Conservation (phyloP, 1,140 invertebrate species). For the Druon quercuslanigerum region DNA sequence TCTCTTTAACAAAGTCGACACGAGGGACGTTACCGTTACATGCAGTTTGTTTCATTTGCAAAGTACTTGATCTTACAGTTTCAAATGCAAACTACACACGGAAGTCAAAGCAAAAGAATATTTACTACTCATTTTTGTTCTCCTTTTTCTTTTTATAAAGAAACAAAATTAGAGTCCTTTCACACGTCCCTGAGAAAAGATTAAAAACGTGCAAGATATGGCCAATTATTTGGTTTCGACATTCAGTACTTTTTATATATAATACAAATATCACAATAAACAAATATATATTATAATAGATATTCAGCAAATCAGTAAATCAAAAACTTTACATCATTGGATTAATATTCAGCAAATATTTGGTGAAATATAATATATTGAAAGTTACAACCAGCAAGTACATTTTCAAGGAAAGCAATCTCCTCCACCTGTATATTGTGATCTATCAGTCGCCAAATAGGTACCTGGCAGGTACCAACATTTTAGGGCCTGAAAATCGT, state of each 20-base stretch:
- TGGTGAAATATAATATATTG: too few relatives aligned
- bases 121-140: neutral
- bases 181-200: too few relatives aligned
- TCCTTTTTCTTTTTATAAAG: neutral
- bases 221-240: too few relatives aligned
- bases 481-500: neutral
- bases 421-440: neutral
- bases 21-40: conserved; percentile 37
- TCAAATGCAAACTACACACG: neutral
- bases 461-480: neutral
- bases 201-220: too few relatives aligned
- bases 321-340: too few relatives aligned
- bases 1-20: conserved; percentile 34
- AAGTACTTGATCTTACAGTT: conserved; percentile 23
- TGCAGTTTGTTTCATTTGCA: conserved; percentile 30
- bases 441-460: neutral
- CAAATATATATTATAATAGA: too few relatives aligned
- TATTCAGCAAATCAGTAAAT: too few relatives aligned
- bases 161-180: too few relatives aligned
- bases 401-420: neutral
- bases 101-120: conserved; percentile 31
- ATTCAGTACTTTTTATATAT: too few relatives aligned
- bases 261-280: too few relatives aligned
- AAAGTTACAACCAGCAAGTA: too few relatives aligned
- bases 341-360: too few relatives aligned